Evolutionary conservation across 64 coral and sea anemone genomes (phyloP), one percentile per base, ranked within the genome.

Genomic region (Stichodactyla helianthus): DNA sequence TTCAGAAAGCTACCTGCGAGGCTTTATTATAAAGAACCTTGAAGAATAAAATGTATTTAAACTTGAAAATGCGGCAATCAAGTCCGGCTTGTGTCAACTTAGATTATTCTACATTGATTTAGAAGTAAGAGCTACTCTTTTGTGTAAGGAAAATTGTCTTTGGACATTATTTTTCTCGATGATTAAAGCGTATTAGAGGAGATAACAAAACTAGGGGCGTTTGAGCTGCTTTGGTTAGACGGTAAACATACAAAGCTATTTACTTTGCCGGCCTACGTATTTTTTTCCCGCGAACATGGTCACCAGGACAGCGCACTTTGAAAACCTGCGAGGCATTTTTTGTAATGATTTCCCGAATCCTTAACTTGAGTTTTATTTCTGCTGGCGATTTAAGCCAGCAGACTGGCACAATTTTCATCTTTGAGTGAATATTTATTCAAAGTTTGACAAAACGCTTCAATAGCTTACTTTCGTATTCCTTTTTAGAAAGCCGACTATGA

Each of bases 391-490:
- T 74, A 9, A 12, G 68, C 26, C 68, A 74, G 68, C 12, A n/a
- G 65, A 4, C 65, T 70, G 7, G 22, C 19, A 23, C 68, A 74
- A 31, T 23, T 12, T 27, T 74, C 68, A 74, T 27, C 5, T 74
- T 0, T 81, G 5, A 81, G 12, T 81, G 78, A 81, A 52, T 81
- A 81, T 54, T 81, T 52, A 81, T 81, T 81, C 50, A 81, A 18
- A 54, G 50, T 81, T 81, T 81, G 78, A 81, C 78, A 81, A 81
- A 81, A 81, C 78, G 50, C 25, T 81, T 52, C 78, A 52, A 81
- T 54, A 81, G 78, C 78, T 19, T 51, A 81, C 26, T 81, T 81
- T 81, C 15, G 78, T 81, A 81, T 81, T 81, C 78, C 78, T 54
- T 81, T 81, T 81, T 51, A 81, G 19, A 7, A 52, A 51, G 78